A percentile compares a stretch with the other conserved stretches of the same genome.
These are phyloP conservation scores for Aviceda subcristata DNA, from an alignment of 2,113 vertebrate genomes.

Conservation along the genomic window DNA sequence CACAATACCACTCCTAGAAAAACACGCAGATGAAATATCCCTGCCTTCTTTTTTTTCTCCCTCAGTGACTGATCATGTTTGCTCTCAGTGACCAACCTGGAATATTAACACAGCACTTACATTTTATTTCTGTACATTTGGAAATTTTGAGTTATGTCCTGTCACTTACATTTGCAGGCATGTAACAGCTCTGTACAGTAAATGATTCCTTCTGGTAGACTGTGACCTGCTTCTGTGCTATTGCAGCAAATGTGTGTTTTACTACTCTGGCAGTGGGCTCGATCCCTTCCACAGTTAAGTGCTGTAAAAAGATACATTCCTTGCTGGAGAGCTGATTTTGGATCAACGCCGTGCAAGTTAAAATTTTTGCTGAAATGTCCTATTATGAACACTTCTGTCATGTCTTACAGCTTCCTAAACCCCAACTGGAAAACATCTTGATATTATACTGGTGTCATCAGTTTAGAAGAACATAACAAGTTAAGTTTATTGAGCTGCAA, in stretches of 20 bases:
- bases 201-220: not conserved
- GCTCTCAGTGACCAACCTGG: not conserved
- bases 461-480: not conserved
- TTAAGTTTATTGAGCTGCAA: not conserved
- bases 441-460: not conserved
- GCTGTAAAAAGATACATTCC: not conserved
- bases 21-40: not conserved
- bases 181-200: not conserved
- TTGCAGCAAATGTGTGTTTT: not conserved
- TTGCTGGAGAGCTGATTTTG: not conserved
- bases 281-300: not conserved
- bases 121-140: too few species aligned
- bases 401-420: not conserved
- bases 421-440: constrained; percentile 10
- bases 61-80: not conserved
- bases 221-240: not conserved
- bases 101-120: not conserved
- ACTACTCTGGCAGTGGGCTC: not conserved
- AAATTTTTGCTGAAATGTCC: not conserved
- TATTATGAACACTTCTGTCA: not conserved
- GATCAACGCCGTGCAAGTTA: not conserved
- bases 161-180: too few species aligned
- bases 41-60: not conserved
- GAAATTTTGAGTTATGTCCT: too few species aligned
- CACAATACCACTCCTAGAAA: not conserved